Evolutionary conservation across 2,113 vertebrate species (phyloP).

Genomic region (Pterophyllum scalare): DNA sequence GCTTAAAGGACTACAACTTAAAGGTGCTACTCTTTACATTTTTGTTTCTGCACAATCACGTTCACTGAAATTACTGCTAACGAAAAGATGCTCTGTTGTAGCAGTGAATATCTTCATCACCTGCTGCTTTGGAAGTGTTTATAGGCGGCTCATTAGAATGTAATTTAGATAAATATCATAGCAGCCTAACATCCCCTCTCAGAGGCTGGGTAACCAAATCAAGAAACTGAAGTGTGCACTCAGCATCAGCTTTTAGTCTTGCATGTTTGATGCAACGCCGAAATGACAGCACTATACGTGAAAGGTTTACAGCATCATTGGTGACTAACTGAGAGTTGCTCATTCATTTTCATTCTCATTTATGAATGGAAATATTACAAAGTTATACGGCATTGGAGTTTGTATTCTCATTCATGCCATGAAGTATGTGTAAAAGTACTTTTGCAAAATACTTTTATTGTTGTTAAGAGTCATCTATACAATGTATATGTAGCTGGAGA

Average conservation of each 20-base stretch:
- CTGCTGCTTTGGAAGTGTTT: conserved; percentile 32
- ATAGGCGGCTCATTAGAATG: conserved; percentile 17
- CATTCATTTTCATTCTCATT: not conserved
- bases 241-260: not conserved
- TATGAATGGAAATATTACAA: not conserved
- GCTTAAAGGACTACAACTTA: conserved; percentile 38
- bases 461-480: not conserved
- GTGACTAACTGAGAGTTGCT: not conserved
- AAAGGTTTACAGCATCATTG: not conserved
- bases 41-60: conserved; percentile 45
- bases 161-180: conserved; percentile 9
- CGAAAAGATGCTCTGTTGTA: not conserved
- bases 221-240: conserved; percentile 13
- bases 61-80: conserved; percentile 9
- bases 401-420: not conserved
- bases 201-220: conserved; percentile 2
- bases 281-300: not conserved
- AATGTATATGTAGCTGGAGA: not conserved
- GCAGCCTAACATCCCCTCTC: not conserved
- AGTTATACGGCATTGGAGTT: not conserved
- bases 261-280: not conserved
- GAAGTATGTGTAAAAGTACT: not conserved
- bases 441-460: not conserved
- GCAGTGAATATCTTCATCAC: conserved; percentile 54
- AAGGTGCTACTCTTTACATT: conserved; percentile 16